Evolutionary conservation across 2,888 invertebrate genomes (phyloP).

Genomic region (Mythimna lalbum): DNA sequence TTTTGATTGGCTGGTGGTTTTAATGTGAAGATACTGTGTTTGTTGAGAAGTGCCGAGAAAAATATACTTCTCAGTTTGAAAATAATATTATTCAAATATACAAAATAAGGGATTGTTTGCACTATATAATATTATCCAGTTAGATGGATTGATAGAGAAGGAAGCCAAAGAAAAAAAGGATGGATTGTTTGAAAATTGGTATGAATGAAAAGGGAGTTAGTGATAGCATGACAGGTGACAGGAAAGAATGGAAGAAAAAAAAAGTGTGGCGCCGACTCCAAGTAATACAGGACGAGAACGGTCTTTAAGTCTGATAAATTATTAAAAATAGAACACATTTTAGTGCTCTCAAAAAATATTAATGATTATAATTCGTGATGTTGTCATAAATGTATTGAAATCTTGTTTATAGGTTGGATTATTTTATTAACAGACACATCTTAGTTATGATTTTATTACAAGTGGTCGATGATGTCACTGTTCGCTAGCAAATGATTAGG

Average conservation of each 20-base stretch:
- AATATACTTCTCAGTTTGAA: background rate
- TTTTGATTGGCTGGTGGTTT: constrained; percentile 28
- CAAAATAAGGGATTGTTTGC: background rate
- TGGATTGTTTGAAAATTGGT: too few species aligned
- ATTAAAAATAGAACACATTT: background rate
- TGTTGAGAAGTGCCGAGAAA: background rate
- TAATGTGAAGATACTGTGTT: background rate
- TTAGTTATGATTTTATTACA: constrained; percentile 30
- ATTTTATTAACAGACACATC: constrained; percentile 20
- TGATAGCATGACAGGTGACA: too few species aligned
- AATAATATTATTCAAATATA: background rate
- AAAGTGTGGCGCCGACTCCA: too few species aligned
- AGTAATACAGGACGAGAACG: too few species aligned
- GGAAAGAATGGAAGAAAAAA: too few species aligned
- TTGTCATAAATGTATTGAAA: constrained; percentile 28
- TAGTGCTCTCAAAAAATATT: constrained; percentile 8
- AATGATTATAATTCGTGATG: constrained; percentile 27
- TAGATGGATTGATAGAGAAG: background rate
- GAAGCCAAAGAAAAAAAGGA: too few species aligned
- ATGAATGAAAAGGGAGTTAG: too few species aligned
- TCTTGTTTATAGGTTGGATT: constrained; percentile 17
- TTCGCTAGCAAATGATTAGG: constrained; percentile 38
- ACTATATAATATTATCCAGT: background rate
- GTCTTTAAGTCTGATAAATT: background rate
- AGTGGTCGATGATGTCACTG: constrained; percentile 51